Evolutionary conservation across 2,797 vertebrate species (phyloP).

Genomic region (Macropus fuliginosus): DNA sequence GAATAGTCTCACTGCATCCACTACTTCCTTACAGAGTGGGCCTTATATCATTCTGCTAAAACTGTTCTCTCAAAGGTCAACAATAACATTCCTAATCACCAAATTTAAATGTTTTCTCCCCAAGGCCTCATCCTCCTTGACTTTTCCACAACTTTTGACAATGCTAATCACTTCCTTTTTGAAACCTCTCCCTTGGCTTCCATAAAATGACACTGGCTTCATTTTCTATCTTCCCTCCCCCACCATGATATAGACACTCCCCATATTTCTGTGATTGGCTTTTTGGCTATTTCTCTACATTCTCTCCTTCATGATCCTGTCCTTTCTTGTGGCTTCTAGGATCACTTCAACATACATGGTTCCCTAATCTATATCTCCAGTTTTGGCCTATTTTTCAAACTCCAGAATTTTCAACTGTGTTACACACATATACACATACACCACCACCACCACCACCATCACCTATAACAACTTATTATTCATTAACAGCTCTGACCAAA

Average conservation of each 20-base stretch:
- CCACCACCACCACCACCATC: too few species aligned
- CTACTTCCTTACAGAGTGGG: neutral
- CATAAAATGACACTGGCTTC: neutral
- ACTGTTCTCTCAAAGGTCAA: neutral
- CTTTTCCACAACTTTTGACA: neutral
- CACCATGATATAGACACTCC: neutral
- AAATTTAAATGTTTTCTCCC: neutral
- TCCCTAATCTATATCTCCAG: too few species aligned
- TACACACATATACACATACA: too few species aligned
- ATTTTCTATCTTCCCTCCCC: neutral
- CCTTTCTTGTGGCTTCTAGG: too few species aligned
- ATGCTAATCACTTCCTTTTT: neutral
- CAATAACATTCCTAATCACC: neutral
- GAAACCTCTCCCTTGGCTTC: neutral
- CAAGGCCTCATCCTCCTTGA: neutral
- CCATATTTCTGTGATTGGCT: neutral
- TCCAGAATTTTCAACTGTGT: too few species aligned
- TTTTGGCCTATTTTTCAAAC: too few species aligned
- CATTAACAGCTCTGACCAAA: too few species aligned
- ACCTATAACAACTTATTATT: too few species aligned
- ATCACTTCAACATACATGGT: too few species aligned
- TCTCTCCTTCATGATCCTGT: too few species aligned
- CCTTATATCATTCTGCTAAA: neutral
- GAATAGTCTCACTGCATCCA: neutral
- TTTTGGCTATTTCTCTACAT: neutral